Evolutionary conservation across 1,140 invertebrate species (phyloP).

Genomic region (Brachionus paranguensis): DNA sequence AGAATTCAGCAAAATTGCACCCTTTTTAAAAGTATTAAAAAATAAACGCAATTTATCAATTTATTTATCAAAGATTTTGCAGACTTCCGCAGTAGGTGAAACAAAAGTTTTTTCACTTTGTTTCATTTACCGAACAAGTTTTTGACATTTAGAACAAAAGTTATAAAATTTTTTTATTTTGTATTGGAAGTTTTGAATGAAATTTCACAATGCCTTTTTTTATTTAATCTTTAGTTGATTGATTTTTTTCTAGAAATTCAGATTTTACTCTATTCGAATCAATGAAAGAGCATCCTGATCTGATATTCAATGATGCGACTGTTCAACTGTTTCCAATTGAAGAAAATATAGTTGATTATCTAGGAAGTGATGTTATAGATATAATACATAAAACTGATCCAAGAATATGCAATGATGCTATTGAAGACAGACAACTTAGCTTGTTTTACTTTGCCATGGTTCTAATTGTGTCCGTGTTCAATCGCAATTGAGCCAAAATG

Average conservation of each 20-base stretch:
- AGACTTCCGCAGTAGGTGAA: too few relatives aligned
- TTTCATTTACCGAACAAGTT: too few relatives aligned
- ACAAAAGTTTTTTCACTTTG: too few relatives aligned
- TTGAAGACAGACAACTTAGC: too few relatives aligned
- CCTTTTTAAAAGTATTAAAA: too few relatives aligned
- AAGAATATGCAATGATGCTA: slow-evolving; percentile 16
- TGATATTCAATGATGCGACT: slow-evolving; percentile 53
- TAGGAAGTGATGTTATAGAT: slow-evolving; percentile 27
- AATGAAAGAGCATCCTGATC: slow-evolving; percentile 49
- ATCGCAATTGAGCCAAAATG: background rate
- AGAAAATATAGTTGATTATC: background rate
- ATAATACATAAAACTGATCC: slow-evolving; percentile 27
- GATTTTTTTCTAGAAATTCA: slow-evolving; percentile 42
- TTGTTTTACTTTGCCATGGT: background rate
- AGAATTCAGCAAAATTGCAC: too few relatives aligned
- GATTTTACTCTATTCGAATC: slow-evolving; percentile 55
- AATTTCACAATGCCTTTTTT: background rate
- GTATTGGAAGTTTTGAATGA: too few relatives aligned
- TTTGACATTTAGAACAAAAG: too few relatives aligned
- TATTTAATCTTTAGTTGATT: background rate
- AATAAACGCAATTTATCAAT: too few relatives aligned
- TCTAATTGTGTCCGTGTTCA: background rate
- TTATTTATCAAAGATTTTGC: slow-evolving; percentile 61
- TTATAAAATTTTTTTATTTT: too few relatives aligned
- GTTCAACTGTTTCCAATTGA: slow-evolving; percentile 47